phyloP scores from a whole-genome alignment of 2,113 vertebrate genomes.

The Hippocampus mohnikei region DNA sequence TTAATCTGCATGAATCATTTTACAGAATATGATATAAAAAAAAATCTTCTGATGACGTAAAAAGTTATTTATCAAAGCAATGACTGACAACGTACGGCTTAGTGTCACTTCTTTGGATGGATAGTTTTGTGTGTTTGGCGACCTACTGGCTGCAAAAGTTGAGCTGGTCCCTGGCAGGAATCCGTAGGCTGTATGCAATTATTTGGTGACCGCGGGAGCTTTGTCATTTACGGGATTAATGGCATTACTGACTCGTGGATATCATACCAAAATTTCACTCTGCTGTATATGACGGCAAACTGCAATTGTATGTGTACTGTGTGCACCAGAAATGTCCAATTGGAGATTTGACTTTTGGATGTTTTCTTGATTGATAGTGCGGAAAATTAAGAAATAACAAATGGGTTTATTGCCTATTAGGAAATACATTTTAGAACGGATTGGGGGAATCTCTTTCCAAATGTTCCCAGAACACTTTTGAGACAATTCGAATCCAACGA shows the following conservation, averaged over 20 bases:
- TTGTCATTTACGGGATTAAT: slow-evolving; percentile 25
- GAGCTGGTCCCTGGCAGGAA: slow-evolving; percentile 27
- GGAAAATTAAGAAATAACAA: too few species aligned
- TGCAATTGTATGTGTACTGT: background rate
- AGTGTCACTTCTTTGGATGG: slow-evolving; percentile 25
- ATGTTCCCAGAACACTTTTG: background rate
- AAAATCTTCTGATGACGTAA: too few species aligned
- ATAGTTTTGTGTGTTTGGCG: slow-evolving; percentile 59
- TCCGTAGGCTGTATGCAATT: slow-evolving; percentile 25
- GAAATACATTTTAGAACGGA: too few species aligned
- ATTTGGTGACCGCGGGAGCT: slow-evolving; percentile 39
- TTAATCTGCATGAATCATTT: too few species aligned
- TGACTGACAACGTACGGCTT: background rate
- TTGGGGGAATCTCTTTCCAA: background rate
- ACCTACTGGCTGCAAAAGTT: slow-evolving; percentile 48
- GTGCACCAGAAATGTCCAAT: background rate
- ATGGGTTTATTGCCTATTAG: too few species aligned
- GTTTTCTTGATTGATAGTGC: too few species aligned
- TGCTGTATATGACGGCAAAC: background rate
- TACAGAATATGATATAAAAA: too few species aligned
- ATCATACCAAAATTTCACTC: background rate
- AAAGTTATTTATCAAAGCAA: background rate
- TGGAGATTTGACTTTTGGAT: background rate
- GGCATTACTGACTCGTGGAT: slow-evolving; percentile 26
- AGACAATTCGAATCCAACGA: background rate